Conservation (phyloP, 2,888 invertebrate species). For the Ischnus inquisitorius region DNA sequence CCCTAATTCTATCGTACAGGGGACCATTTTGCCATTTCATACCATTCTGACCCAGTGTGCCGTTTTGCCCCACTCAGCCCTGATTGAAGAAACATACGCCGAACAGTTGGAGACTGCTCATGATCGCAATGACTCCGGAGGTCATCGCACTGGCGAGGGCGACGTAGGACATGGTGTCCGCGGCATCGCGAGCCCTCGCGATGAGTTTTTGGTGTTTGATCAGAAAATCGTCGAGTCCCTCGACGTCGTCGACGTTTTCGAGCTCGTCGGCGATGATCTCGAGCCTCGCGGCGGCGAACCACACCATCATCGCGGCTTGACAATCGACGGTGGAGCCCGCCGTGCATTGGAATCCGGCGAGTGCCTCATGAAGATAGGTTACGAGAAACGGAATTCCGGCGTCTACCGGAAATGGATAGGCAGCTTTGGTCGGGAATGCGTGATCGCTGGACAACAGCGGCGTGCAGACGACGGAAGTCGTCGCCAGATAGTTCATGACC, state of each 20-base stretch:
- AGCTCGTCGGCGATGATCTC: slow-evolving; percentile 59
- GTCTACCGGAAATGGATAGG: too few relatives aligned
- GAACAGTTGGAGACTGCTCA: slow-evolving; percentile 59
- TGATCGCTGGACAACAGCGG: slow-evolving; percentile 65
- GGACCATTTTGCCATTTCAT: too few relatives aligned
- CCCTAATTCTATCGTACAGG: too few relatives aligned
- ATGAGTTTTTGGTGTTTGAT: slow-evolving; percentile 62
- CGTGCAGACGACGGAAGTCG: slow-evolving; percentile 63
- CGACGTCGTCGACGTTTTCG: slow-evolving; percentile 5
- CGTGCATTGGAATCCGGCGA: slow-evolving; percentile 50
- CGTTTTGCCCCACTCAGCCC: too few relatives aligned
- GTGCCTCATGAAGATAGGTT: slow-evolving; percentile 53
- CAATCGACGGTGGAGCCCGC: slow-evolving; percentile 70
- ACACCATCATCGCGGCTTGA: slow-evolving; percentile 63
- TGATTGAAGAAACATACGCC: slow-evolving; percentile 40
- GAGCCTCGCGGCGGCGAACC: slow-evolving; percentile 73
- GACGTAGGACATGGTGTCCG: slow-evolving; percentile 22
- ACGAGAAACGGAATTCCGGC: slow-evolving; percentile 26
- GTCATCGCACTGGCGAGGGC: slow-evolving; percentile 34
- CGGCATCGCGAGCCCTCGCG: slow-evolving; percentile 47
- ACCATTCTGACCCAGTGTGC: too few relatives aligned
- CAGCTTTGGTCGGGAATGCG: slow-evolving; percentile 61
- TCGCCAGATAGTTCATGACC: slow-evolving; percentile 60
- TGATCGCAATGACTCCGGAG: slow-evolving; percentile 55
- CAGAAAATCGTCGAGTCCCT: slow-evolving; percentile 41